These are phyloP conservation scores for Ranitomeya imitator DNA, from an alignment of 2,113 vertebrate genomes.

Conservation along the genomic window DNA sequence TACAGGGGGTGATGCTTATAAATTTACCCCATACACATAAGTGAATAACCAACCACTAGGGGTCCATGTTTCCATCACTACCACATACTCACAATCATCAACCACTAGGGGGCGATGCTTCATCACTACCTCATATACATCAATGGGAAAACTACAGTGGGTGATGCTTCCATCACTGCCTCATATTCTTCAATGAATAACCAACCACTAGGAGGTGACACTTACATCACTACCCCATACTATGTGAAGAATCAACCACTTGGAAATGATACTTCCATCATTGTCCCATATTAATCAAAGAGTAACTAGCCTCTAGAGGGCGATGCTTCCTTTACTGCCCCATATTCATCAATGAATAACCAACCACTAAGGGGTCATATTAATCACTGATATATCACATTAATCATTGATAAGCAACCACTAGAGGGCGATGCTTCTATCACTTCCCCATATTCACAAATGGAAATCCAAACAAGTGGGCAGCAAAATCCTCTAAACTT, in stretches of 20 bases:
- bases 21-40: too few relatives aligned
- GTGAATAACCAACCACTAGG: not conserved
- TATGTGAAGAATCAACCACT: not conserved
- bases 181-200: not conserved
- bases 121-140: too few relatives aligned
- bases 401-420: not conserved
- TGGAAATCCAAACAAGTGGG: not conserved
- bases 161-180: not conserved
- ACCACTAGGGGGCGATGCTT: not conserved
- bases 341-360: too few relatives aligned
- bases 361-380: too few relatives aligned
- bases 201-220: too few relatives aligned
- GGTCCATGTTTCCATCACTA: not conserved
- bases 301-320: not conserved
- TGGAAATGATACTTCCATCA: not conserved
- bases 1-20: not conserved
- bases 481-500: too few relatives aligned
- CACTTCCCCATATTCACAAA: not conserved
- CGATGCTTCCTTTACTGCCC: not conserved
- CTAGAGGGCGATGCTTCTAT: not conserved
- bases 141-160: not conserved
- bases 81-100: not conserved
- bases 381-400: too few relatives aligned
- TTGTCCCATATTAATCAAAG: not conserved
- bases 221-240: too few relatives aligned